A percentile compares a stretch with the other conserved stretches of the same genome.
phyloP scores from a whole-genome alignment of 2,797 vertebrate species.

The Nannoperca obscura region DNA sequence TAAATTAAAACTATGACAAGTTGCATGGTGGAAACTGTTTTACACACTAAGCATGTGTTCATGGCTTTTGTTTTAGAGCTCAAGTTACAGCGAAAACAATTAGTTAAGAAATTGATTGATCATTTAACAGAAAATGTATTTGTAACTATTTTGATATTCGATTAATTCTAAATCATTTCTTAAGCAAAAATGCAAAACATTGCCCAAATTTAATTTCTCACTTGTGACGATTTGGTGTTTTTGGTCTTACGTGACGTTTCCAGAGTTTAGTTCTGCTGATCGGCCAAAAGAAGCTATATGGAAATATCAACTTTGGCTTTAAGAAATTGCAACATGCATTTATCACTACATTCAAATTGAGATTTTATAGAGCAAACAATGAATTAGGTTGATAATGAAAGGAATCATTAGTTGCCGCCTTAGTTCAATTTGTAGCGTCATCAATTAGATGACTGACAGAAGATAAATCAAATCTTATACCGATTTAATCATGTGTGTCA shows the following conservation, averaged over 20 bases:
- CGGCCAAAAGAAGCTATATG: neutral
- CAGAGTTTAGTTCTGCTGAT: neutral
- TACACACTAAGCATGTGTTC: too few relatives aligned
- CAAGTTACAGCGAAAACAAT: neutral
- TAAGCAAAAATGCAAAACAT: neutral
- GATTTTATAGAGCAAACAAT: neutral
- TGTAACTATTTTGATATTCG: neutral
- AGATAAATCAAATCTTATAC: neutral
- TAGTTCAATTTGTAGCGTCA: neutral
- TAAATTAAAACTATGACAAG: neutral
- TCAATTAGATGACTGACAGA: neutral
- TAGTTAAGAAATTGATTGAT: neutral
- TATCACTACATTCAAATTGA: neutral
- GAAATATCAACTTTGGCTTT: neutral
- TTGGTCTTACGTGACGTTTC: neutral
- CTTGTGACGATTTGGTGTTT: neutral
- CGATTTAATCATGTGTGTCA: neutral
- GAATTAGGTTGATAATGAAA: neutral
- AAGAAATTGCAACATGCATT: neutral
- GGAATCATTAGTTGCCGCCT: neutral
- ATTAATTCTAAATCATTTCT: neutral
- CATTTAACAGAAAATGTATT: neutral
- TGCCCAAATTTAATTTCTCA: neutral
- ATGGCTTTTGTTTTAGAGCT: neutral
- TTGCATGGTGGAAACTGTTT: neutral